Evolutionary conservation across 2,888 invertebrate genomes (phyloP).

Genomic region (Villa cingulata): DNA sequence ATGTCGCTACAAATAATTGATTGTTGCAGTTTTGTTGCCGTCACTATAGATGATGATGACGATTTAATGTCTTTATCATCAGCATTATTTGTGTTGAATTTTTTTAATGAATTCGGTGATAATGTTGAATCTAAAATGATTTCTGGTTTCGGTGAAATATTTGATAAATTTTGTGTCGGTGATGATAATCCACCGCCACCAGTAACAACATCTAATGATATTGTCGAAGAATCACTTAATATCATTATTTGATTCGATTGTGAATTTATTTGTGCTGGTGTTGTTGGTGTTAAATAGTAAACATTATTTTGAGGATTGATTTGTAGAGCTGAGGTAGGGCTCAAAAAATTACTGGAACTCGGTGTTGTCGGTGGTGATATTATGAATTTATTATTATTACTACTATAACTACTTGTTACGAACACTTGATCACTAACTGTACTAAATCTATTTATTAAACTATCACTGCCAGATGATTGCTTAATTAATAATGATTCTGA

Average conservation of each 20-base stretch:
- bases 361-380: constrained; percentile 35
- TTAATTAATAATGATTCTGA: constrained; percentile 7
- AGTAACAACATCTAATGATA: constrained; percentile 33
- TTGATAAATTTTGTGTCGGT: constrained; percentile 19
- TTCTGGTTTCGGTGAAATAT: constrained; percentile 33
- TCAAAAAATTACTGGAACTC: constrained; percentile 18
- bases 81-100: constrained; percentile 14
- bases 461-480: constrained; percentile 10
- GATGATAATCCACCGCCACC: no score
- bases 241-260: constrained; percentile 16
- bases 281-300: constrained; percentile 31
- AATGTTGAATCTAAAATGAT: constrained; percentile 35
- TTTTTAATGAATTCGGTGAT: constrained; percentile 26
- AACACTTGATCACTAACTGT: constrained; percentile 33
- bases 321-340: constrained; percentile 9
- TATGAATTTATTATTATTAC: constrained; percentile 17
- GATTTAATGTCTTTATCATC: constrained; percentile 19
- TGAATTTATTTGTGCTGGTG: background rate
- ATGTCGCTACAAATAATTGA: constrained; percentile 6
- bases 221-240: constrained; percentile 32
- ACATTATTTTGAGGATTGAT: constrained; percentile 25
- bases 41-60: background rate
- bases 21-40: background rate
- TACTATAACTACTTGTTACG: constrained; percentile 22
- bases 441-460: constrained; percentile 23